These are phyloP conservation scores for Cryptus armator DNA, from an alignment of 2,888 invertebrate species.

Conservation along the genomic window DNA sequence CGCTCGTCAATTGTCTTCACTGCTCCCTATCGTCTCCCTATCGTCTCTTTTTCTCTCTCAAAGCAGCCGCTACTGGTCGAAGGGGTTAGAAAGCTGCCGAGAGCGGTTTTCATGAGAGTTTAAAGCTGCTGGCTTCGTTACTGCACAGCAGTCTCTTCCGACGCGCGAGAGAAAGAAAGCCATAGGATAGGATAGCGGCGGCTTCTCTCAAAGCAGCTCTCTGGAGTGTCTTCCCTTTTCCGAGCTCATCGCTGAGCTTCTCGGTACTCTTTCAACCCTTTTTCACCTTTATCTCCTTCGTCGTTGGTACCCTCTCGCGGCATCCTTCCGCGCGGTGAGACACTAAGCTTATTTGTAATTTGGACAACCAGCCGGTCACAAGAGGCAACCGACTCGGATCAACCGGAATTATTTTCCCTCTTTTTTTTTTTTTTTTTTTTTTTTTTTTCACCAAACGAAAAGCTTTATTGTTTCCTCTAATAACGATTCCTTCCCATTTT, in stretches of 20 bases:
- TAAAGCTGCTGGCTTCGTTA: constrained; percentile 57
- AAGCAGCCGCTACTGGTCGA: constrained; percentile 29
- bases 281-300: constrained; percentile 21
- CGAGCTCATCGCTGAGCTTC: constrained; percentile 41
- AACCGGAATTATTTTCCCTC: constrained; percentile 1
- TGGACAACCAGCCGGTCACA: constrained; percentile 8
- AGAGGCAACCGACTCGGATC: constrained; percentile 4
- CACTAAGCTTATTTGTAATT: constrained; percentile 25
- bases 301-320: constrained; percentile 19
- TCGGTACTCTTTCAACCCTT: constrained; percentile 33
- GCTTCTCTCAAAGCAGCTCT: constrained; percentile 54
- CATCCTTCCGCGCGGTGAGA: constrained; percentile 7
- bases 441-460: neutral
- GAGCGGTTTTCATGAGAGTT: constrained; percentile 60
- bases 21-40: neutral
- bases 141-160: constrained; percentile 9
- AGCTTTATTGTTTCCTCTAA: neutral
- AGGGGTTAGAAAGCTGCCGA: constrained; percentile 47
- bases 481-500: neutral
- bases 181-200: constrained; percentile 29
- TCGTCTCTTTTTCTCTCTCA: constrained; percentile 9
- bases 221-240: constrained; percentile 40
- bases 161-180: constrained; percentile 6
- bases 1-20: constrained; percentile 8
- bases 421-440: neutral